Evolutionary conservation across 2,888 invertebrate species (phyloP), one percentile per base, ranked within the genome.

Genomic region (Gandaritis pyraliata): DNA sequence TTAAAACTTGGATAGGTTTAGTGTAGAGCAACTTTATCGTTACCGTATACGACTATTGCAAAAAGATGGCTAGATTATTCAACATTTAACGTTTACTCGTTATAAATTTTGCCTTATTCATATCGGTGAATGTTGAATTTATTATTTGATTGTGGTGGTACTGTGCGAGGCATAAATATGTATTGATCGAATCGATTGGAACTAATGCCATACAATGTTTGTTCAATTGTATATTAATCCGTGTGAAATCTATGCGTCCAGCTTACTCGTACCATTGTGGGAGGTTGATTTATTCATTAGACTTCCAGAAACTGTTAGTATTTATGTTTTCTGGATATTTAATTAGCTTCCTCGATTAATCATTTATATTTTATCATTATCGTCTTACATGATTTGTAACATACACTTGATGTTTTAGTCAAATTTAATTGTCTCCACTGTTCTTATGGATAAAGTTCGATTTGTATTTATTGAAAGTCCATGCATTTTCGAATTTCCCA

Each of bases 231-330:
- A 64, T 70, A 69, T 47, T 70, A 72, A 68, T 73, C 68, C 67
- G 69, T 75, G 73, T 72, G 73, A 72, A 74, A 69, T 69, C 67
- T 53, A 59, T 69, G 68, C 66, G 65, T 66, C 57, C 54, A 58
- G 51, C 60, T 52, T 48, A 23, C 69, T 23, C 23, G 23, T 23
- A 23, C 6, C 33, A 43, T 64, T 72, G 78, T 81, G 80, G 80
- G 81, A 73, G 75, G 71, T 71, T 74, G 74, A 75, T 74, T 78
- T 75, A 80, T 75, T 68, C 55, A 67, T 66, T 64, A 56, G 69
- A 70, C 74, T 72, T 71, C 69, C 69, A 69, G 71, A 72, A 73
- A 66, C 57, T 56, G 56, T 30, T 63, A 47, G 11, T 48, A 58
- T 58, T 65, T 58, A 62, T 65, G 68, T 48, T 65, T 59, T 67